phyloP scores from a whole-genome alignment of 2,888 invertebrate species.

The Abrostola tripartita region DNA sequence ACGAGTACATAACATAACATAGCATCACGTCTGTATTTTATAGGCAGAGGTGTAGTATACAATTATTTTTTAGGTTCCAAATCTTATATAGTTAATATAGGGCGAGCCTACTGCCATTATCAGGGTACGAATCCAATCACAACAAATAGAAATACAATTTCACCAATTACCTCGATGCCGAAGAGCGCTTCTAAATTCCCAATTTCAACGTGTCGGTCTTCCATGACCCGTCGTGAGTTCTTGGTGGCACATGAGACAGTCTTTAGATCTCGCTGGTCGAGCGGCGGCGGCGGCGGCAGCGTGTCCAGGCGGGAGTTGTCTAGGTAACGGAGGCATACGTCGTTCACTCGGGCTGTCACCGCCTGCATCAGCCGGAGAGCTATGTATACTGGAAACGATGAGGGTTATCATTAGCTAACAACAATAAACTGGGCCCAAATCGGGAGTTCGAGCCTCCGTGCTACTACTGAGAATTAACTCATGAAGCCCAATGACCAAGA shows the following conservation, averaged over 20 bases:
- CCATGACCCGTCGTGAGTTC: constrained; percentile 96
- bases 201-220: constrained; percentile 95
- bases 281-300: constrained; percentile 89
- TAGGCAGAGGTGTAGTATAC: no score
- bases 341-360: constrained; percentile 91
- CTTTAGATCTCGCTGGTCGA: constrained; percentile 82
- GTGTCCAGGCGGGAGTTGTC: constrained; percentile 90
- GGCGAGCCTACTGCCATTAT: no score
- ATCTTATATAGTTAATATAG: no score
- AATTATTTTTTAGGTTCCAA: no score
- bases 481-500: no score
- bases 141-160: no score
- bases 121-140: no score
- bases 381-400: constrained; percentile 89
- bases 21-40: no score
- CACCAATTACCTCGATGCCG: constrained; percentile 90
- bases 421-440: no score
- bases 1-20: no score
- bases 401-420: background rate
- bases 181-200: constrained; percentile 95
- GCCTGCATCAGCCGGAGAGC: constrained; percentile 92
- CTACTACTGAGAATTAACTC: no score
- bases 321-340: constrained; percentile 91
- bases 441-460: no score
- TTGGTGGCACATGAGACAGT: constrained; percentile 92